Evolutionary conservation across 2,888 invertebrate genomes (phyloP).

Genomic region (Sicus ferrugineus): DNA sequence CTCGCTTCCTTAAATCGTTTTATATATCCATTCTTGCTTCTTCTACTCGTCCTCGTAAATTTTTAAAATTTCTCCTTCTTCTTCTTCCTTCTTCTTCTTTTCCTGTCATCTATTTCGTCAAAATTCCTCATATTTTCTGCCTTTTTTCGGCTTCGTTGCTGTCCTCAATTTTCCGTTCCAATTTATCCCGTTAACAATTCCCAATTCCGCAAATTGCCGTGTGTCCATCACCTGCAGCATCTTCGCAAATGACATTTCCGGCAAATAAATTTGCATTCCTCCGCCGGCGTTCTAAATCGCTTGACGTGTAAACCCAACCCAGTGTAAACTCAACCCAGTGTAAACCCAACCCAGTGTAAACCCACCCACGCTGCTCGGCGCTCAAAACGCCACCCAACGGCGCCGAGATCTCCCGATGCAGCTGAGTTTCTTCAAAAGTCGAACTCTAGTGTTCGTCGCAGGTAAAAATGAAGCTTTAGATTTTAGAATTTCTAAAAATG

Average conservation of each 20-base stretch:
- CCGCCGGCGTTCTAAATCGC: constrained; percentile 62
- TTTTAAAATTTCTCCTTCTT: neutral
- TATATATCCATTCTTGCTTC: neutral
- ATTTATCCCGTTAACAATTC: too few species aligned
- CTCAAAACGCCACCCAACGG: too few species aligned
- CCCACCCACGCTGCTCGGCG: neutral
- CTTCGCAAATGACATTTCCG: constrained; percentile 65
- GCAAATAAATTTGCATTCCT: constrained; percentile 64
- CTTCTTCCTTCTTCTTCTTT: constrained; percentile 16
- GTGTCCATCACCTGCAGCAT: constrained; percentile 57
- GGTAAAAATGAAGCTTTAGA: too few species aligned
- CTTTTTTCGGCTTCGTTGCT: too few species aligned
- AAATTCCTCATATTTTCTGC: too few species aligned
- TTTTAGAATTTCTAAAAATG: too few species aligned
- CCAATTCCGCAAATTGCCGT: constrained; percentile 26
- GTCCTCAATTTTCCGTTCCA: too few species aligned
- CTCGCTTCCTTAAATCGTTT: neutral
- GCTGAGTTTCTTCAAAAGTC: too few species aligned
- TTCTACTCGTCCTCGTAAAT: neutral
- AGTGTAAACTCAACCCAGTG: constrained; percentile 31
- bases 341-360: neutral
- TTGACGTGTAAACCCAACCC: constrained; percentile 43
- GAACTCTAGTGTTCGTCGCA: too few species aligned
- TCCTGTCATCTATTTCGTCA: neutral
- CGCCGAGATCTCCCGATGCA: too few species aligned